Evolutionary conservation across 23 tunicate genomes (phyloP).

Genomic region (Botrylloides violaceus): DNA sequence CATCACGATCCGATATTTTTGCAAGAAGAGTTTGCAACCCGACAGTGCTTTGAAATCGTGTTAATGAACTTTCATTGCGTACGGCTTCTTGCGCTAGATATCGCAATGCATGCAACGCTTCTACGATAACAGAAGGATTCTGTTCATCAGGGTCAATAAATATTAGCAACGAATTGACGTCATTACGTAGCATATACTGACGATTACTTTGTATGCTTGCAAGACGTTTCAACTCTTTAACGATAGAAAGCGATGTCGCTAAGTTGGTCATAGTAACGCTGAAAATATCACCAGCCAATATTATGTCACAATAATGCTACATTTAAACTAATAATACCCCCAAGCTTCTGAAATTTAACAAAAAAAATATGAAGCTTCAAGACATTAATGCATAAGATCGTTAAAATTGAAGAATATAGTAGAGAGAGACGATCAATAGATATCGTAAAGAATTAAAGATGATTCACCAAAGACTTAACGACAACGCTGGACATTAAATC

Average conservation of each 20-base stretch:
- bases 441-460: too few relatives aligned
- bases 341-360: conserved; percentile 4
- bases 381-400: too few relatives aligned
- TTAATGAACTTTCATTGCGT: conserved; percentile 27
- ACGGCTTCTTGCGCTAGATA: conserved; percentile 81
- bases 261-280: conserved; percentile 14
- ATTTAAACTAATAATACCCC: not conserved
- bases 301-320: too few relatives aligned
- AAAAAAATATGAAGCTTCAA: too few relatives aligned
- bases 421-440: too few relatives aligned
- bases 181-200: conserved; percentile 80
- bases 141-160: conserved; percentile 96
- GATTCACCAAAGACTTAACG: too few relatives aligned
- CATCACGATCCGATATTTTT: conserved; percentile 25
- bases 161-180: conserved; percentile 83
- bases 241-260: conserved; percentile 80
- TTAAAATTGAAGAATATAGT: too few relatives aligned
- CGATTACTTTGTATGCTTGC: conserved; percentile 81
- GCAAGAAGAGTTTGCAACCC: conserved; percentile 66
- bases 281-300: conserved; percentile 1
- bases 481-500: too few relatives aligned
- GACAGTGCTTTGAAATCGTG: conserved; percentile 41
- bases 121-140: conserved; percentile 63
- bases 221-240: conserved; percentile 76
- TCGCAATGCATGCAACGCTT: conserved; percentile 68